Base-by-base conservation (phyloP, 2,797 vertebrate species). In the Enteromius mattozi region DNA sequence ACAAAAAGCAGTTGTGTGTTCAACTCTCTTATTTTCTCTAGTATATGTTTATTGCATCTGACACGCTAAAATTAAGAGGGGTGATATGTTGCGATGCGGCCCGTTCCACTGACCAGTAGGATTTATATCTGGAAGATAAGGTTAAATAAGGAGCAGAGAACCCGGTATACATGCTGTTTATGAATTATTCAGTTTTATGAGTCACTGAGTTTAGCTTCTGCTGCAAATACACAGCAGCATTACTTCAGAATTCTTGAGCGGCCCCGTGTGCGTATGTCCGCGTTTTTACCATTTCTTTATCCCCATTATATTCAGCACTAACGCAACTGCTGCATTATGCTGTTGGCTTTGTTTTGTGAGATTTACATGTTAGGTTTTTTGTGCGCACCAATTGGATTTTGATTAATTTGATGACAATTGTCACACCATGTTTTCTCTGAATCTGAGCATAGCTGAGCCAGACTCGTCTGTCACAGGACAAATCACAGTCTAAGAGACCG, bases 181-280 rank as follows among this genome's bases (percentile, higher is more conserved):
- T 95, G 91, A 95, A 95, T 95, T 93, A 95, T 95, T 95, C 93
- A 95, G 88, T 83, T 87, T 94, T 94, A 95, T 95, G 93, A 95
- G 95, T 95, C 94, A 95, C 94, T 95, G 93, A 94, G 91, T 84
- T 84, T 49, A 72, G 66, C 42, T 59, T 78, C 76, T 82, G 65
- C 70, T 63, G 56, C 69, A 79, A 71, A 61, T 30, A 79, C 80
- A 86, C 61, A 56, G 63, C 68, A 69, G 66, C 70, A 78, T 75
- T 75, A 65, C 68, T 77, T 85, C 76, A 80, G 35, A 83, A 59
- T 51, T 76, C 27, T 78, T 85, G 33, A 77, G 69, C 14, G 17
- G 19, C 37, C 16, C 17, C 8, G 63, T 65, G 65, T 56, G 42
- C 27, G 17, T 66, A 24, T 51, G 80, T 63, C 56, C 82, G n/a